phyloP scores from a whole-genome alignment of 1,140 invertebrate species.

The Cepaea nemoralis region DNA sequence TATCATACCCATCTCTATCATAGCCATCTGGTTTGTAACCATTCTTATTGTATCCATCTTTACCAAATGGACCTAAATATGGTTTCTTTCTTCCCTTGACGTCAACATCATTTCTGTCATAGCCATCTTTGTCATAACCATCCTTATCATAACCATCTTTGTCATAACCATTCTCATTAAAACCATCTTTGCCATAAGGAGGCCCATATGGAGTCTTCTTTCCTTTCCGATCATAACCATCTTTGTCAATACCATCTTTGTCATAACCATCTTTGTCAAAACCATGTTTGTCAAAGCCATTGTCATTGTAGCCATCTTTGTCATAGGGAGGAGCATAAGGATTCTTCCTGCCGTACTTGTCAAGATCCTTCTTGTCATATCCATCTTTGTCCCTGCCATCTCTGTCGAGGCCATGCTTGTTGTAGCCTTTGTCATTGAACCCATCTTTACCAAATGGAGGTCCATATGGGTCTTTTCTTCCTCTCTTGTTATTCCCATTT shows the following conservation, averaged over 20 bases:
- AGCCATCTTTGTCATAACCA: constrained; percentile 2
- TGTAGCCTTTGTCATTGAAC: constrained; percentile 1
- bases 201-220: constrained; percentile 3
- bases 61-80: neutral
- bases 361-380: neutral
- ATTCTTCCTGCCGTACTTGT: constrained; percentile 1
- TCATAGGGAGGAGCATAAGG: neutral
- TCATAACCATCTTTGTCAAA: constrained; percentile 11
- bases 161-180: neutral
- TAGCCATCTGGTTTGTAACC: neutral
- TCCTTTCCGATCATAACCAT: neutral
- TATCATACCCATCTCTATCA: constrained; percentile 35
- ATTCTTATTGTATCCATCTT: neutral
- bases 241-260: constrained; percentile 5
- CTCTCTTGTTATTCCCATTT: neutral
- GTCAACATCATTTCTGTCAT: neutral
- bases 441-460: constrained; percentile 20
- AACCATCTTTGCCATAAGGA: constrained; percentile 1
- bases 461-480: neutral
- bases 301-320: constrained; percentile 9
- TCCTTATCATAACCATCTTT: neutral
- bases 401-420: constrained; percentile 6
- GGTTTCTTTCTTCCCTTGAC: constrained; percentile 2
- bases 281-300: constrained; percentile 2
- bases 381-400: constrained; percentile 2